phyloP scores from a whole-genome alignment of 2,113 vertebrate genomes.

The Chaenocephalus aceratus region DNA sequence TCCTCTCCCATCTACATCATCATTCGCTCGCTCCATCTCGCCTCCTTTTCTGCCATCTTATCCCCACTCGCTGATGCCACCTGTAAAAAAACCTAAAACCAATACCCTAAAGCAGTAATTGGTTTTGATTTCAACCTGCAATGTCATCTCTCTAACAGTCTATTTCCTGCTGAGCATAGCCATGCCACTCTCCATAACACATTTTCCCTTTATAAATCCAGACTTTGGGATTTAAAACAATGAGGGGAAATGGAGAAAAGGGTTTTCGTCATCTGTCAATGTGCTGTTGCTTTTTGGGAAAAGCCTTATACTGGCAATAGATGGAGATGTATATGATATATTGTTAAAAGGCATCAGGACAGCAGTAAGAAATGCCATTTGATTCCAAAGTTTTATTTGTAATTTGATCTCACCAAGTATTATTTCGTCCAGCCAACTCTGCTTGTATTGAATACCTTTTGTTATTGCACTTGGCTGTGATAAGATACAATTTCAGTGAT shows the following conservation, averaged over 20 bases:
- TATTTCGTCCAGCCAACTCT: background rate
- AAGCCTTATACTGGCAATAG: background rate
- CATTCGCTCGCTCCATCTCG: constrained; percentile 39
- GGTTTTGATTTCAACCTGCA: constrained; percentile 57
- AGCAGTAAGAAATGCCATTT: background rate
- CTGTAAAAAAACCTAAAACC: constrained; percentile 52
- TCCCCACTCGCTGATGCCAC: constrained; percentile 28
- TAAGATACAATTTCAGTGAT: constrained; percentile 4
- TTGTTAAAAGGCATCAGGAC: background rate
- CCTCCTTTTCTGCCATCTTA: constrained; percentile 11
- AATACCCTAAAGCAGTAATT: constrained; percentile 58
- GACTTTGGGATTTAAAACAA: constrained; percentile 27
- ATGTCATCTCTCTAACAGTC: constrained; percentile 39
- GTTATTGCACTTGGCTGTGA: constrained; percentile 1
- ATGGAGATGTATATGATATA: background rate
- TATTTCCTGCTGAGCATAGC: constrained; percentile 15
- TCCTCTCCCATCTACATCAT: constrained; percentile 55
- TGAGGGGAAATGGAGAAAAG: constrained; percentile 9
- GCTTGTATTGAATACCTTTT: background rate
- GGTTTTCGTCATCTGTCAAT: background rate
- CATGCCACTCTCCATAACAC: background rate
- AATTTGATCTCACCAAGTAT: background rate
- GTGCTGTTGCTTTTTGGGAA: constrained; percentile 5
- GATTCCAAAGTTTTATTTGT: background rate
- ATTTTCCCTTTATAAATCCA: constrained; percentile 5